Base-by-base conservation (phyloP, 2,888 invertebrate genomes). In the Gryllus longicercus region DNA sequence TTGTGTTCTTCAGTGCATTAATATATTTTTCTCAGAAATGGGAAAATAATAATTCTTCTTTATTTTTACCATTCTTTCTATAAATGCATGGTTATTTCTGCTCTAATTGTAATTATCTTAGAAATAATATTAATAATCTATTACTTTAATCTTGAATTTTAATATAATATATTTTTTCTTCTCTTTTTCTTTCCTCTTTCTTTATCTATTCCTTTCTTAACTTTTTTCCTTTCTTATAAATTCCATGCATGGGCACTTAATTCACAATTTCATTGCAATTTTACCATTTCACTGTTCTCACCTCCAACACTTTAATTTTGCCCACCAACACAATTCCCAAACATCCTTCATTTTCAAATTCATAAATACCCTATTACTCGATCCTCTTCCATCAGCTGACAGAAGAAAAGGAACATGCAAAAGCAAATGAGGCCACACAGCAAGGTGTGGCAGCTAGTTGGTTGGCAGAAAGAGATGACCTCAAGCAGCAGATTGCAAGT, bases 401-500 rank as follows among this genome's bases (percentile, higher is more conserved):
- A 78, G 84, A 84, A 50, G 86, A 86, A 80, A 82, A 83, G 77
- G 82, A 83, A 49, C 83, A 84, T 81, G 77, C 83, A 76, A 83
- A 83, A 78, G 83, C 84, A 74, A 82, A 82, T 75, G 85, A 86
- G 76, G 83, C 82, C 18, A 83, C 84, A 10, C 86, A 85, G 80
- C 84, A 85, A 63, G 85, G 86, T 77, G 82, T 85, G 50, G 83
- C 84, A 12, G 82, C 83, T 38, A 83, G 84, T 12, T 85, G 85
- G 85, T 82, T 86, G 79, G 86, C 87, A 80, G 89, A 89, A 87
- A 88, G 88, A 86, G 89, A 89, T 83, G 87, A 86, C 84, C 86
- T 89, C 84, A 89, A 84, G 84, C 84, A 84, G 23, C 86, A 91
- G 86, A 88, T 91, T 84, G 89, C 88, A 79, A 89, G 91, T 82